Evolutionary conservation across 2,888 invertebrate species (phyloP).

Genomic region (Agrenia bidenticulata): DNA sequence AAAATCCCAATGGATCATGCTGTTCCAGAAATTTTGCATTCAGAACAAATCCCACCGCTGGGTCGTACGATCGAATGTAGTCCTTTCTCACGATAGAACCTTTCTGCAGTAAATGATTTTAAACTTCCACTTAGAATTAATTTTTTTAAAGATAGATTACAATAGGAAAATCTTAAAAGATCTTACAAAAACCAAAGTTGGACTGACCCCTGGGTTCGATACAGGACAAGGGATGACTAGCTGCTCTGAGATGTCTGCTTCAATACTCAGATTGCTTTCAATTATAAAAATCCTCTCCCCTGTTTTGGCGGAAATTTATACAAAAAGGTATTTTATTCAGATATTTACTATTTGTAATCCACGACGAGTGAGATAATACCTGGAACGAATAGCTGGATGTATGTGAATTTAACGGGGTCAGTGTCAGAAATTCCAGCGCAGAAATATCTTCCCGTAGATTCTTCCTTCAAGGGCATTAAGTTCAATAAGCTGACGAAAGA

Average conservation of each 20-base stretch:
- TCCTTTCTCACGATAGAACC: conserved; percentile 4
- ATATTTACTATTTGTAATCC: background rate
- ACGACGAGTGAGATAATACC: too few relatives aligned
- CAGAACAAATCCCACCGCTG: conserved; percentile 33
- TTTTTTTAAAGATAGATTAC: too few relatives aligned
- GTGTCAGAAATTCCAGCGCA: conserved; percentile 19
- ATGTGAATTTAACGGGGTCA: background rate
- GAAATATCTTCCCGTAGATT: conserved; percentile 30
- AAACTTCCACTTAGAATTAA: too few relatives aligned
- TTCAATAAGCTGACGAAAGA: conserved; percentile 25
- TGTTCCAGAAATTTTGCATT: conserved; percentile 36
- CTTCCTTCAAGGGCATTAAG: conserved; percentile 34
- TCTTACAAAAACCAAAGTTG: conserved; percentile 29
- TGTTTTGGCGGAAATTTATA: background rate
- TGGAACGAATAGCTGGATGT: conserved; percentile 31
- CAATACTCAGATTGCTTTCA: conserved; percentile 24
- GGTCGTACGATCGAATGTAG: conserved; percentile 20
- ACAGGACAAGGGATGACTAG: conserved; percentile 40
- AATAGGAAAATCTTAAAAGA: background rate
- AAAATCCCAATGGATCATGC: conserved; percentile 33
- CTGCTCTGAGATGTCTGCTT: conserved; percentile 24
- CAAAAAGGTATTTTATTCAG: background rate
- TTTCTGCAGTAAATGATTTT: too few relatives aligned
- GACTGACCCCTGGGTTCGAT: conserved; percentile 20
- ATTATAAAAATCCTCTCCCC: conserved; percentile 22